phyloP scores from a whole-genome alignment of 2,113 vertebrate species.

The Trogon surrucura region DNA sequence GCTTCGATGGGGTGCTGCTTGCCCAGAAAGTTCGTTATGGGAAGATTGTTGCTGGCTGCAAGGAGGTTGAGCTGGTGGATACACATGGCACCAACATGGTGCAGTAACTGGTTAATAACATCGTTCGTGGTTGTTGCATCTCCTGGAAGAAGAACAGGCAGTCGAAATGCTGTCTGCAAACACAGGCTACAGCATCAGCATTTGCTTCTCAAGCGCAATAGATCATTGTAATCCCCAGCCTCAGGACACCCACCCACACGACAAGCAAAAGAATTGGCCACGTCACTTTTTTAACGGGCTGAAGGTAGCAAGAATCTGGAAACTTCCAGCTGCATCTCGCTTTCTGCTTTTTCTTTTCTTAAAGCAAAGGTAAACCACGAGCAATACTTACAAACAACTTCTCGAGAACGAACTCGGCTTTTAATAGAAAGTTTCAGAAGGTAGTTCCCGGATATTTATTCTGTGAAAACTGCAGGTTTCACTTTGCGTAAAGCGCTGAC shows the following conservation, averaged over 20 bases:
- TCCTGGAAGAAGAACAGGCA: constrained; percentile 74
- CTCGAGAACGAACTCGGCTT: not conserved
- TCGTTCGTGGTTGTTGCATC: constrained; percentile 90
- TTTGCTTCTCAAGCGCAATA: not conserved
- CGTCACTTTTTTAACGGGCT: not conserved
- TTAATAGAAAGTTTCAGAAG: not conserved
- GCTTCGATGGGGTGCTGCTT: constrained; percentile 96
- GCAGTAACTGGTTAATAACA: constrained; percentile 96
- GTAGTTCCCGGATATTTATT: not conserved
- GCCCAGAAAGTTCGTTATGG: constrained; percentile 88
- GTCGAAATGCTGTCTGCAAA: not conserved
- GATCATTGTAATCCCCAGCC: not conserved
- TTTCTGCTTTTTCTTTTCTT: not conserved
- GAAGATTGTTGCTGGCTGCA: constrained; percentile 88
- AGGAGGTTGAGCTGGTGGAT: constrained; percentile 97
- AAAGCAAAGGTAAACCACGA: not conserved
- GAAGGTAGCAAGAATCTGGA: not conserved
- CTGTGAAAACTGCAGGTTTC: not conserved
- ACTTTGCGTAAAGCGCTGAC: not conserved
- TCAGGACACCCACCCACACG: not conserved
- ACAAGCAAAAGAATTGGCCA: not conserved
- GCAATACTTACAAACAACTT: not conserved
- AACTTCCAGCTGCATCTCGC: not conserved
- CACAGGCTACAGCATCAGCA: not conserved
- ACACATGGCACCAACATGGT: constrained; percentile 99